These are phyloP conservation scores for Hirtodrosophila alboralis DNA, from an alignment of 2,888 invertebrate species.

Conservation along the genomic window DNA sequence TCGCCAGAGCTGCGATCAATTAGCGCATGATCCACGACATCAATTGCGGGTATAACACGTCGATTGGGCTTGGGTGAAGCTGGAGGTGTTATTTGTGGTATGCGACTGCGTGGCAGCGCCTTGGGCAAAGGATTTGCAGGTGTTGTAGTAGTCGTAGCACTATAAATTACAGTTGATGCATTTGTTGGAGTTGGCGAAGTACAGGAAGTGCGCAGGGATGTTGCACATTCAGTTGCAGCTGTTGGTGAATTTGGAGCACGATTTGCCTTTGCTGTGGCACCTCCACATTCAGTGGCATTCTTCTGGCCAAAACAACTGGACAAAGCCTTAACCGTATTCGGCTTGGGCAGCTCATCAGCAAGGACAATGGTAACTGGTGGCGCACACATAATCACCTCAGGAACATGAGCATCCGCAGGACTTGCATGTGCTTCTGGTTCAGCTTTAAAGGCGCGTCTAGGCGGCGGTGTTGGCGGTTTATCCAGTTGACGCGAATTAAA, in stretches of 20 bases:
- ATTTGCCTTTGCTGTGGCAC: background rate
- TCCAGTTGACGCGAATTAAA: slow-evolving; percentile 81
- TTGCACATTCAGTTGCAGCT: background rate
- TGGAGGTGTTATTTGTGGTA: slow-evolving; percentile 76
- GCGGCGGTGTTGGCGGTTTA: slow-evolving; percentile 71
- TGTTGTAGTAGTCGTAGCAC: slow-evolving; percentile 3
- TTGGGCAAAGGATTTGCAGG: slow-evolving; percentile 48
- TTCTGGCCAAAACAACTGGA: slow-evolving; percentile 73
- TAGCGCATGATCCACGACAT: slow-evolving; percentile 45
- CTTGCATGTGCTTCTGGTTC: slow-evolving; percentile 2
- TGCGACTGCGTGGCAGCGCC: slow-evolving; percentile 71
- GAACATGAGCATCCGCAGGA: slow-evolving; percentile 36
- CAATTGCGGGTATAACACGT: slow-evolving; percentile 17
- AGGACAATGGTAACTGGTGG: slow-evolving; percentile 76
- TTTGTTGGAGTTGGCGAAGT: slow-evolving; percentile 12
- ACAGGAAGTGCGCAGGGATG: slow-evolving; percentile 3
- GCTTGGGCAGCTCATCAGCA: slow-evolving; percentile 80
- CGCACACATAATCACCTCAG: slow-evolving; percentile 76
- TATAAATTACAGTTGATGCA: background rate
- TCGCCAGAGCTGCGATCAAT: slow-evolving; percentile 52
- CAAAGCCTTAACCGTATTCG: slow-evolving; percentile 79
- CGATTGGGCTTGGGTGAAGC: slow-evolving; percentile 60
- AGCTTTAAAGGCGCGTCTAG: slow-evolving; percentile 39
- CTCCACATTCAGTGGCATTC: slow-evolving; percentile 10
- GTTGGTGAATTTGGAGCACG: slow-evolving; percentile 11